phyloP scores from a whole-genome alignment of 2,113 vertebrate species.

The Chaetorhynchus papuensis region DNA sequence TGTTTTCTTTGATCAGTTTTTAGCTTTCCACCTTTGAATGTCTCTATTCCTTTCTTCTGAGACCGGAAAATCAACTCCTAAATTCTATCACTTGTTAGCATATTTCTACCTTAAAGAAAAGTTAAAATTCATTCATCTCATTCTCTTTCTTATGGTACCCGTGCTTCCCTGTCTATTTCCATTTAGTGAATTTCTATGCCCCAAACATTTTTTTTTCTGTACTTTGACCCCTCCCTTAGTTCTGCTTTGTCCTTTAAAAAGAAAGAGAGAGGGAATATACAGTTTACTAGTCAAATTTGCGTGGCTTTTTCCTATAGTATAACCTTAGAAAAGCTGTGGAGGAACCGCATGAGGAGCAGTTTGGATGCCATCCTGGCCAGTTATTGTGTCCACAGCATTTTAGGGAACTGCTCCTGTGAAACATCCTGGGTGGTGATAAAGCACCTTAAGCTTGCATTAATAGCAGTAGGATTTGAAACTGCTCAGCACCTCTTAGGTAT shows the following conservation, averaged over 20 bases:
- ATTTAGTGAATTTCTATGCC: not conserved
- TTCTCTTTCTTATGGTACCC: not conserved
- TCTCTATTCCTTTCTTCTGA: not conserved
- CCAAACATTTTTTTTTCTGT: not conserved
- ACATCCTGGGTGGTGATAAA: not conserved
- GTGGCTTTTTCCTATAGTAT: not conserved
- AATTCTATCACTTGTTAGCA: not conserved
- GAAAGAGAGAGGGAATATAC: not conserved
- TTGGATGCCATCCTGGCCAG: not conserved
- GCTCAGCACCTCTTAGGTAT: not conserved
- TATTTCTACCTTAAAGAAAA: not conserved
- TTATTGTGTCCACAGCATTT: not conserved
- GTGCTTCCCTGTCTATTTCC: not conserved
- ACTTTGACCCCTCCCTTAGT: not conserved
- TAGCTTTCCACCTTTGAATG: slow-evolving; percentile 4
- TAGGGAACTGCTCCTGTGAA: not conserved
- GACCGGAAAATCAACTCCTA: not conserved
- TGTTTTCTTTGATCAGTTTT: slow-evolving; percentile 39
- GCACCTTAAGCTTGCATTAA: not conserved
- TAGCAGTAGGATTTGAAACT: slow-evolving; percentile 1
- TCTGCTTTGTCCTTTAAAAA: not conserved
- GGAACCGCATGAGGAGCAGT: not conserved
- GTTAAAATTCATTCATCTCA: not conserved
- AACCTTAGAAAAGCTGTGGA: not conserved
- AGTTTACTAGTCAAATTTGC: not conserved